Evolutionary conservation across 1,140 invertebrate species (phyloP).

Genomic region (Bradysia coprophila): DNA sequence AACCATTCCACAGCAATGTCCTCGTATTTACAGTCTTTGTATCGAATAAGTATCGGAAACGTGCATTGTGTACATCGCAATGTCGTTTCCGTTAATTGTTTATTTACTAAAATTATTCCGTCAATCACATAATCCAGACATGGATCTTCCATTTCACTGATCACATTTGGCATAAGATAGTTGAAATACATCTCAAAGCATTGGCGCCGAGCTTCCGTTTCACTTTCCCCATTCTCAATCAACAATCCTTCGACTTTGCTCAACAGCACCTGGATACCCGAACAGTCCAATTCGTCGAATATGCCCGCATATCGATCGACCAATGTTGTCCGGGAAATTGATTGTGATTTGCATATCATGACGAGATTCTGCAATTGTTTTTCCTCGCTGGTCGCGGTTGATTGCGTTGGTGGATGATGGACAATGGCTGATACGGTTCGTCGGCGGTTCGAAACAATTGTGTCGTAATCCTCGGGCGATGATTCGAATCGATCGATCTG

Average conservation of each 20-base stretch:
- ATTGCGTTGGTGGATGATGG: not conserved
- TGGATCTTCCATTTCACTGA: constrained; percentile 21
- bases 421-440: not conserved
- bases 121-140: constrained; percentile 16
- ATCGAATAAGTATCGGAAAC: constrained; percentile 15
- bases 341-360: constrained; percentile 19
- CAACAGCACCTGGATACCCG: constrained; percentile 13
- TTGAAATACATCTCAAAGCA: constrained; percentile 24
- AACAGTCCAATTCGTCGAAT: constrained; percentile 19
- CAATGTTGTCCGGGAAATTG: constrained; percentile 17
- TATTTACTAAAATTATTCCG: constrained; percentile 16
- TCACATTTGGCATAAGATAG: constrained; percentile 20
- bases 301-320: constrained; percentile 18
- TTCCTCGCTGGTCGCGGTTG: constrained; percentile 9
- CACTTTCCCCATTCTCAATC: constrained; percentile 17
- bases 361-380: constrained; percentile 22
- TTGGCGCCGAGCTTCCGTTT: constrained; percentile 12
- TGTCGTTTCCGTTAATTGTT: constrained; percentile 8
- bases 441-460: not conserved
- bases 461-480: not conserved
- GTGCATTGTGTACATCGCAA: constrained; percentile 15
- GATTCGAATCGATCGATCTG: too few species aligned
- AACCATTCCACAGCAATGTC: constrained; percentile 17
- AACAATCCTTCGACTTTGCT: constrained; percentile 14
- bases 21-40: constrained; percentile 16